phyloP scores from a whole-genome alignment of 2,797 vertebrate species.

The Macropus fuliginosus region DNA sequence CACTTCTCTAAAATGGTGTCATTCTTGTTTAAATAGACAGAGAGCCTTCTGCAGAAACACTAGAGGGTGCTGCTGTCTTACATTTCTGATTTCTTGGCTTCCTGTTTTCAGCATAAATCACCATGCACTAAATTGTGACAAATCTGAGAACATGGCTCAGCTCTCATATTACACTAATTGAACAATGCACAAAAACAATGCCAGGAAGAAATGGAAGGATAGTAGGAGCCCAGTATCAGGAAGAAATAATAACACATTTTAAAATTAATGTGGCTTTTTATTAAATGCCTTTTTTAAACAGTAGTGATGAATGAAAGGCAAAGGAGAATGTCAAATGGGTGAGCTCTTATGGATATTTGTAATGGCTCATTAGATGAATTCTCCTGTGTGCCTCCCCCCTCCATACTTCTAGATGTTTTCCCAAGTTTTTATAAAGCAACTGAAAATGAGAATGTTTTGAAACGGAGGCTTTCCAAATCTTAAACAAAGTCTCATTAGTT shows the following conservation, averaged over 20 bases:
- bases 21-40: slow-evolving; percentile 11
- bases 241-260: slow-evolving; percentile 67
- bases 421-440: slow-evolving; percentile 51
- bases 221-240: slow-evolving; percentile 51
- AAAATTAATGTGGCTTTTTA: slow-evolving; percentile 69
- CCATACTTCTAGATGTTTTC: slow-evolving; percentile 52
- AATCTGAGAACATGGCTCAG: slow-evolving; percentile 55
- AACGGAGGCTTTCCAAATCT: slow-evolving; percentile 34
- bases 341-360: slow-evolving; percentile 51
- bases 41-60: slow-evolving; percentile 67
- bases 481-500: slow-evolving; percentile 29
- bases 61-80: slow-evolving; percentile 87
- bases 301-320: slow-evolving; percentile 53
- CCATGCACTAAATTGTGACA: slow-evolving; percentile 63
- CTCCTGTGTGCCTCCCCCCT: not conserved
- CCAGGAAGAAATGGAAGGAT: slow-evolving; percentile 61
- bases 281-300: slow-evolving; percentile 59
- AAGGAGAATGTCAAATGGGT: slow-evolving; percentile 49
- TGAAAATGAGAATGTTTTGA: slow-evolving; percentile 60
- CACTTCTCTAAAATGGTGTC: not conserved
- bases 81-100: slow-evolving; percentile 42
- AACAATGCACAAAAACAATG: slow-evolving; percentile 72
- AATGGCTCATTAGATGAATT: slow-evolving; percentile 73
- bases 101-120: slow-evolving; percentile 68
- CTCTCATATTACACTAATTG: slow-evolving; percentile 69